Base-by-base conservation (phyloP, 2,888 invertebrate species). In the Trisateles emortualis region DNA sequence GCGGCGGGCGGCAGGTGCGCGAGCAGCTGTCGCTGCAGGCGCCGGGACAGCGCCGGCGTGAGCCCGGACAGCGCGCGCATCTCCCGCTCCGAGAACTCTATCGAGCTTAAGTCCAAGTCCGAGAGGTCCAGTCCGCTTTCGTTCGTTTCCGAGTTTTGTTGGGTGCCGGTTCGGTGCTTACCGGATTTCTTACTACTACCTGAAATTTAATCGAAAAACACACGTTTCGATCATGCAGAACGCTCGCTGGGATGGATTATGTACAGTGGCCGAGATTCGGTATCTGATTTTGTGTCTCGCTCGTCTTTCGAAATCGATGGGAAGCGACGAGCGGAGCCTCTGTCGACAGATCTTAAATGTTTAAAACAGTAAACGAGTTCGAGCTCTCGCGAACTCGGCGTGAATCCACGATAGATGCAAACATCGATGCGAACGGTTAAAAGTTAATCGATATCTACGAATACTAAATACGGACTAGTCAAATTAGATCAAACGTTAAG, bases 1-100 rank as follows among this genome's bases (percentile, higher is more conserved):
- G 96, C 95, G 57, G 94, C 94, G 70, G 96, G 95, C 64, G 96
- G 95, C 78, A 96, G 83, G 81, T 95, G 95, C 66, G 95, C 95
- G 52, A 96, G 89, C 70, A 96, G 89, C 84, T 96, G 95, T 57
- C 94, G 95, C 90, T 96, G 96, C 78, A 96, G 94, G 35, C 95
- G 94, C 72, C 95, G 94, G 64, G 96, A 95, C 71, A 96, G 90
- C 65, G 95, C 95, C 26, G 96, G 96, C 68, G 96, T 96, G 66
- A 96, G 93, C 68, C 94, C 95, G 17, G 95, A 95, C 67, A 95
- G 88, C 61, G 95, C 85, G 78, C 95, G 94, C 76, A 95, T 90
- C 91, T 96, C 96, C 78, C 95, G 94, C 84, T 96, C 95, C 67
- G 95, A 95, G 58, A 96, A 88, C 83, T 95, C 94, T 73, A 96